These are phyloP conservation scores for Galerucella pusilla DNA, from an alignment of 2,888 invertebrate species.

Conservation along the genomic window DNA sequence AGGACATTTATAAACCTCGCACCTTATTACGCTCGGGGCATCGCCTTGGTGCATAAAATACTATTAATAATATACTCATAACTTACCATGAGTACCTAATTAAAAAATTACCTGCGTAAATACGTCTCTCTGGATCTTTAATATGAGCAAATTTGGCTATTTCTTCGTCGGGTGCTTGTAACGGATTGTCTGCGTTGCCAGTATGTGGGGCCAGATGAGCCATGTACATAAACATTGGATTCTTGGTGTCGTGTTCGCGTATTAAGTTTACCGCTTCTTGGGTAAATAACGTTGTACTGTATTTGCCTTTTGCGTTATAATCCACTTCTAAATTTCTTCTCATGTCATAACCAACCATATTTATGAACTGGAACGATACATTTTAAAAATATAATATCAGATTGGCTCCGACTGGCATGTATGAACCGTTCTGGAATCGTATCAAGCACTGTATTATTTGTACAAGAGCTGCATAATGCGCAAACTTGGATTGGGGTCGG, in stretches of 20 bases:
- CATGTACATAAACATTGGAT: conserved; percentile 76
- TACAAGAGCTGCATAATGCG: too few species aligned
- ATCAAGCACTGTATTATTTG: too few species aligned
- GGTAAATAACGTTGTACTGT: conserved; percentile 76
- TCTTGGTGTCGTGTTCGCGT: conserved; percentile 65
- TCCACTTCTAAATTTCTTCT: conserved; percentile 69
- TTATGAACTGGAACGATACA: conserved; percentile 58
- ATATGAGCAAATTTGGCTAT: conserved; percentile 77
- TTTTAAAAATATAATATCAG: not conserved
- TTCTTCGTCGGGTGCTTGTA: conserved; percentile 80
- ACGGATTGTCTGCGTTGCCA: conserved; percentile 71
- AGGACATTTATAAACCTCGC: too few species aligned
- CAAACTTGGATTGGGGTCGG: too few species aligned
- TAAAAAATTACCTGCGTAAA: conserved; percentile 73
- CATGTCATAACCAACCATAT: conserved; percentile 71
- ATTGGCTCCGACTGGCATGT: too few species aligned
- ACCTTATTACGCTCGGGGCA: too few species aligned
- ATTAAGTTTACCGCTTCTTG: conserved; percentile 74
- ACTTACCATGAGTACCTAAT: not conserved
- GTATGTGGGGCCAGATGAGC: conserved; percentile 77
- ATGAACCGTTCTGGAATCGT: too few species aligned
- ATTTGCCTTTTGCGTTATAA: conserved; percentile 69
- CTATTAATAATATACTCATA: too few species aligned
- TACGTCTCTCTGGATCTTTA: conserved; percentile 72
- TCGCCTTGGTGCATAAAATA: too few species aligned